Evolutionary conservation across 2,888 invertebrate genomes (phyloP), one percentile per base, ranked within the genome.

Genomic region (Trachelus tabidus): DNA sequence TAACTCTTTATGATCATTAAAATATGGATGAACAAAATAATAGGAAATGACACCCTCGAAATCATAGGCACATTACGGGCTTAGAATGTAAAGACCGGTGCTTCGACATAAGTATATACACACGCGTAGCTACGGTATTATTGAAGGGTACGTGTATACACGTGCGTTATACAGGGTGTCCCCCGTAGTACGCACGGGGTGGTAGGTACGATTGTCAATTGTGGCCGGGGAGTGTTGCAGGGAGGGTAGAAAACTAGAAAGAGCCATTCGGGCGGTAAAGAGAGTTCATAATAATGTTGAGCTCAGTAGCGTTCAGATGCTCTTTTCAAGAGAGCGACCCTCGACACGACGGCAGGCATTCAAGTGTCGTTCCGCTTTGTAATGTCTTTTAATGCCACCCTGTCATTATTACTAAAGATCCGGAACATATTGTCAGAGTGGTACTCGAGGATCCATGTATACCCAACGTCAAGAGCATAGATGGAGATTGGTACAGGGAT

Each of bases 291-390:
- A 89, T 89, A 89, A 89, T 84, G 84, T 85, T 81, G 84, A 81
- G 83, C 87, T 86, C 84, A 82, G 84, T 83, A 80, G 82, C 79
- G 86, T 83, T 89, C 87, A 82, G 89, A 87, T 88, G 89, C 88
- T 88, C 88, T 90, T 90, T 90, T 89, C 84, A 87, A 86, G 87
- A 86, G 87, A 79, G 80, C 82, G 86, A 87, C 87, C 88, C 87
- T 86, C 82, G 79, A 71, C 34, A 34, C 71, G 30, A 85, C 89
- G 87, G 85, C 87, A 82, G 79, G 86, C 87, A 90, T 90, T 90
- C 89, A 90, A 90, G 90, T 89, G 89, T 89, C 89, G 89, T 56
- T 84, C 79, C 83, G 87, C 87, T 88, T 90, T 90, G 89, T 89
- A 87, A 89, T 87, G 85, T 88, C 87, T 89, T 88, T 88, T 89